These are phyloP conservation scores for Nyctereutes procyonoides DNA, from an alignment of 2,113 vertebrate species.

Conservation along the genomic window DNA sequence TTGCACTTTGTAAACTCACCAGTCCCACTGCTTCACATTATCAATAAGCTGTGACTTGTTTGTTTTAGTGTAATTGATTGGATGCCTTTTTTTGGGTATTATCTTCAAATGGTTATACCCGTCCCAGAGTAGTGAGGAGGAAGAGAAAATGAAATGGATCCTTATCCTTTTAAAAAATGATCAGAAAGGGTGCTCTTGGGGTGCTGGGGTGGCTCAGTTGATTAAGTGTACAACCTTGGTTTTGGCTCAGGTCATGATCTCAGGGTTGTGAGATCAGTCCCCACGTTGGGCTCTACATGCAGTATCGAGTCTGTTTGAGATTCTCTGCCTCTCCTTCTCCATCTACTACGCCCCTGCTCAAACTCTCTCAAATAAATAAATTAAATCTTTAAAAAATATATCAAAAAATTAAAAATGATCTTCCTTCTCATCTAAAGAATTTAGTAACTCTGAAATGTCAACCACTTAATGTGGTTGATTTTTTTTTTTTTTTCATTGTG, in stretches of 20 bases:
- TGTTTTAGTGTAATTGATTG: not conserved
- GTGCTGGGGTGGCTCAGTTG: no score
- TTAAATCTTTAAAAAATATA: no score
- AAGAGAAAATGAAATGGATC: not conserved
- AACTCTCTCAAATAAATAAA: no score
- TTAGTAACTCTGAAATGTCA: slow-evolving; percentile 19
- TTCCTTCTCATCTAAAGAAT: not conserved
- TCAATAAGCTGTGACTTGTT: not conserved
- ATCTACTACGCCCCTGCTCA: no score
- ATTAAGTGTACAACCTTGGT: no score
- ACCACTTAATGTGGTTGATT: not conserved
- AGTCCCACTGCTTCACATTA: not conserved
- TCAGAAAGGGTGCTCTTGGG: not conserved
- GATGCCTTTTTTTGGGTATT: not conserved
- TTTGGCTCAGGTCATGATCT: no score
- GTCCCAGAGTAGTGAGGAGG: not conserved
- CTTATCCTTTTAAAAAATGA: not conserved
- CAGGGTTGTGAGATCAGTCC: no score
- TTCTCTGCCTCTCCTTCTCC: no score
- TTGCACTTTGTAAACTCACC: not conserved
- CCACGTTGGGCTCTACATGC: no score
- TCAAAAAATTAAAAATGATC: not conserved
- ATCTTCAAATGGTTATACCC: not conserved
- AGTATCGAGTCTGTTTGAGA: no score
- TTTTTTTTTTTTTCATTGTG: not conserved